Conservation (phyloP, 2,113 vertebrate species). For the Podarcis cretensis region DNA sequence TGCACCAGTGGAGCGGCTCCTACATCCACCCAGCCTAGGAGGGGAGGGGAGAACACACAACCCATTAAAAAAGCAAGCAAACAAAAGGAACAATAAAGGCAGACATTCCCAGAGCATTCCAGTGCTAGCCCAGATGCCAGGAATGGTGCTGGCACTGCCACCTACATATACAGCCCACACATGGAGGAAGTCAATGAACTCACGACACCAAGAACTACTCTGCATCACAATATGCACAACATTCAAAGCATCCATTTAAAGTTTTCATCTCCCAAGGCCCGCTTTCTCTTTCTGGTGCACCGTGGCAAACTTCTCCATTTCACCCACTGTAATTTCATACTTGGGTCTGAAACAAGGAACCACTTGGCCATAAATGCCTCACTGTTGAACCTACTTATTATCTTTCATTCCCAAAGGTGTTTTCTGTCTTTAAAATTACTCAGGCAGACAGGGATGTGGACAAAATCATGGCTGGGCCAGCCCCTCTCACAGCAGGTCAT, state of each 20-base stretch:
- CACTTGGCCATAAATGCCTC: slow-evolving; percentile 12
- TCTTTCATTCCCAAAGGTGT: slow-evolving; percentile 9
- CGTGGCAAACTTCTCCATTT: not conserved
- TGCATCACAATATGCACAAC: not conserved
- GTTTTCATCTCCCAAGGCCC: too few relatives aligned
- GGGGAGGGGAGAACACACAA: too few relatives aligned
- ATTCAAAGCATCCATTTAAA: not conserved
- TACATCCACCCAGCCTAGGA: too few relatives aligned
- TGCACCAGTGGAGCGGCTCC: too few relatives aligned
- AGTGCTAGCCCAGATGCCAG: too few relatives aligned
- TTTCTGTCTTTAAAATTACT: slow-evolving; percentile 32
- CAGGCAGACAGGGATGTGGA: not conserved
- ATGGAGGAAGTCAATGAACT: not conserved
- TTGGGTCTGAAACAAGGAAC: slow-evolving; percentile 13
- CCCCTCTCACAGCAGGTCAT: slow-evolving; percentile 3
- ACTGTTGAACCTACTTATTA: slow-evolving; percentile 1
- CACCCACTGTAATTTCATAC: slow-evolving; percentile 14
- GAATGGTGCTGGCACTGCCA: too few relatives aligned
- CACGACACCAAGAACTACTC: not conserved
- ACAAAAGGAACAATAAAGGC: not conserved
- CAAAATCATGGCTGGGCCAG: not conserved
- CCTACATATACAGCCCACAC: too few relatives aligned
- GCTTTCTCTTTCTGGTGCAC: too few relatives aligned
- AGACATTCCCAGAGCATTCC: not conserved
- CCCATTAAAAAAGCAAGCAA: not conserved